Percentiles rank a stretch among this genome's conserved stretches.
Conservation (phyloP, 2,113 vertebrate species). For the Albula glossodonta region DNA sequence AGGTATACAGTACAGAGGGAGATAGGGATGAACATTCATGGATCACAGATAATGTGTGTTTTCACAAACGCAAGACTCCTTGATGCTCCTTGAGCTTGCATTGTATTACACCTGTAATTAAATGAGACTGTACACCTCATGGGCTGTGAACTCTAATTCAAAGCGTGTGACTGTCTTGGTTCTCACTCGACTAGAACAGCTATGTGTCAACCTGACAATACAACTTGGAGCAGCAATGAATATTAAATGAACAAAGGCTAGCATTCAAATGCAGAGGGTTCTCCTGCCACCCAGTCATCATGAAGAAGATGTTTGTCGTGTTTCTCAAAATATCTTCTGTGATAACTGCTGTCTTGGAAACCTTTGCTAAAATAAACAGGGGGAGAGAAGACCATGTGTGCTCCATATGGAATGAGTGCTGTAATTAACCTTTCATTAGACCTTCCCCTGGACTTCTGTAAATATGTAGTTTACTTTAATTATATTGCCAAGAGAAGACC, state of each 20-base stretch:
- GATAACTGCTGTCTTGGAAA: not conserved
- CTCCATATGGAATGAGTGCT: not conserved
- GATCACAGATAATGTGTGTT: not conserved
- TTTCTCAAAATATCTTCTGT: not conserved
- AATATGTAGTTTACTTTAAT: not conserved
- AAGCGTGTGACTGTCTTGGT: too few relatives aligned
- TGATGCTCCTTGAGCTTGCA: not conserved
- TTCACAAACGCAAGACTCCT: not conserved
- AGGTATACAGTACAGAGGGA: slow-evolving; percentile 41
- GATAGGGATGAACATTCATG: not conserved
- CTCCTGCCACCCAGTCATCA: too few relatives aligned
- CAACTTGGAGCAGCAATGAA: too few relatives aligned
- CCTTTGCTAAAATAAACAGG: not conserved
- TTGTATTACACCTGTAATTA: not conserved
- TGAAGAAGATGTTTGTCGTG: too few relatives aligned
- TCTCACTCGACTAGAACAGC: too few relatives aligned
- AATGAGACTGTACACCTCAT: too few relatives aligned
- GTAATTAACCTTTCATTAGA: not conserved
- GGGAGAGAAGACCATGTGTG: not conserved
- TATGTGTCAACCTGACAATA: too few relatives aligned
- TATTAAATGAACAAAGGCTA: too few relatives aligned
- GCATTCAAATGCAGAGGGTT: too few relatives aligned
- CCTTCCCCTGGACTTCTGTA: not conserved
- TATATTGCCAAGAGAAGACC: not conserved
- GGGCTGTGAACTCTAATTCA: too few relatives aligned